Percentiles rank a stretch among this genome's conserved stretches.
phyloP scores from a whole-genome alignment of 2,888 invertebrate species.

The Drosophila ezoana region DNA sequence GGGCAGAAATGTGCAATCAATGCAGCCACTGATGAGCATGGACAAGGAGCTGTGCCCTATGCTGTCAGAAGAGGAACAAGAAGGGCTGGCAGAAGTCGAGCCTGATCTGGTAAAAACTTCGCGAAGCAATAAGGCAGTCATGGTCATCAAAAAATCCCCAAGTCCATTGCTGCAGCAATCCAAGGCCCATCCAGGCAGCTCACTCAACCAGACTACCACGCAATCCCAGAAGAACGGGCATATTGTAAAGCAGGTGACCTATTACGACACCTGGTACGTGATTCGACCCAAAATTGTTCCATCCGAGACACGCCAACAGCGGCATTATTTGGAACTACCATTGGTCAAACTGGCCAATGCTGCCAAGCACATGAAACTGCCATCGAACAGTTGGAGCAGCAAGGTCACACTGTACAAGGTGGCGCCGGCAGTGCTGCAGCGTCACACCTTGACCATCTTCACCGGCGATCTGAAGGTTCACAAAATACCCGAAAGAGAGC shows the following conservation, averaged over 20 bases:
- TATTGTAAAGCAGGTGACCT: slow-evolving; percentile 56
- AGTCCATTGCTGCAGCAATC: neutral
- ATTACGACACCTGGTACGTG: slow-evolving; percentile 83
- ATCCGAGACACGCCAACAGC: slow-evolving; percentile 39
- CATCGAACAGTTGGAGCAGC: slow-evolving; percentile 76
- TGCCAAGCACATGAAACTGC: slow-evolving; percentile 69
- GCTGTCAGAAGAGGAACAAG: neutral
- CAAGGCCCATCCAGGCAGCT: neutral
- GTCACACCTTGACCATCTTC: slow-evolving; percentile 66
- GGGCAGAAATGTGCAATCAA: neutral
- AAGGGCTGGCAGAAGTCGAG: neutral
- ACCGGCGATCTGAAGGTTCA: slow-evolving; percentile 79
- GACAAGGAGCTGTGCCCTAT: slow-evolving; percentile 5
- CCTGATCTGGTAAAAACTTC: neutral
- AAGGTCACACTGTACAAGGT: slow-evolving; percentile 80
- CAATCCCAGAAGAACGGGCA: neutral
- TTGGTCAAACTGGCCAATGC: slow-evolving; percentile 81
- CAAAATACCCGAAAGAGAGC: slow-evolving; percentile 78
- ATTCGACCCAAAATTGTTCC: slow-evolving; percentile 70
- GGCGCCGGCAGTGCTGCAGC: slow-evolving; percentile 47
- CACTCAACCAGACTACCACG: neutral
- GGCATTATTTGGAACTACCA: slow-evolving; percentile 73
- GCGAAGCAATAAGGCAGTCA: neutral
- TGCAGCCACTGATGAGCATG: slow-evolving; percentile 14
- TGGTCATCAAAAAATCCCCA: neutral